Conservation (phyloP, 2,888 invertebrate species). For the Machimus rusticus region DNA sequence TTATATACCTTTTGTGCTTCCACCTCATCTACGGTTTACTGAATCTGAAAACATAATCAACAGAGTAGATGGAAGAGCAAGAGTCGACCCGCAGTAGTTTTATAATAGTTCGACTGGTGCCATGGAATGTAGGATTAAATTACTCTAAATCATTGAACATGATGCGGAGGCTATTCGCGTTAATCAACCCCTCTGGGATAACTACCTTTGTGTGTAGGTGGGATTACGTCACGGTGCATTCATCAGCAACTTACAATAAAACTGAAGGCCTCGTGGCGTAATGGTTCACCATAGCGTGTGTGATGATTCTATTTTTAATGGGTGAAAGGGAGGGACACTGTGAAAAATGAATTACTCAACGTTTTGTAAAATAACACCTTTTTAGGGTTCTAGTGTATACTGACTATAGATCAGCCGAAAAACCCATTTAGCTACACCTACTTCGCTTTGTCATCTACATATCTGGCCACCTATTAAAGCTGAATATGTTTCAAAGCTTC, state of each 20-base stretch:
- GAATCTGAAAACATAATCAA: slow-evolving; percentile 15
- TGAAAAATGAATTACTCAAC: not conserved
- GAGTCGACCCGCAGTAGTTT: not conserved
- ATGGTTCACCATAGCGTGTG: not conserved
- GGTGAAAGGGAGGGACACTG: not conserved
- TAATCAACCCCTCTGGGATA: not conserved
- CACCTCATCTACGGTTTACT: slow-evolving; percentile 1
- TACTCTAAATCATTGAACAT: slow-evolving; percentile 20
- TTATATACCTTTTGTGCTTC: not conserved
- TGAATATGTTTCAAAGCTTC: no score
- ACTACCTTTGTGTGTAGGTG: not conserved
- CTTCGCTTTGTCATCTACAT: not conserved
- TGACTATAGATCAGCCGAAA: not conserved
- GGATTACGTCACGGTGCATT: not conserved
- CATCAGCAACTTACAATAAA: not conserved
- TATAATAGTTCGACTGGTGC: not conserved
- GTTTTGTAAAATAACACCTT: not conserved
- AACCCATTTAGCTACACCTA: not conserved
- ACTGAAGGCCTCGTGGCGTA: not conserved
- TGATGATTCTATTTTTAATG: not conserved
- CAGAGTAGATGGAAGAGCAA: slow-evolving; percentile 1
- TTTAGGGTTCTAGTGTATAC: not conserved
- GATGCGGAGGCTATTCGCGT: not conserved
- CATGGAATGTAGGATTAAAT: not conserved
- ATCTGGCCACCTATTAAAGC: no score